Evolutionary conservation across 2,113 vertebrate species (phyloP).

Genomic region (Aldabrachelys gigantea): DNA sequence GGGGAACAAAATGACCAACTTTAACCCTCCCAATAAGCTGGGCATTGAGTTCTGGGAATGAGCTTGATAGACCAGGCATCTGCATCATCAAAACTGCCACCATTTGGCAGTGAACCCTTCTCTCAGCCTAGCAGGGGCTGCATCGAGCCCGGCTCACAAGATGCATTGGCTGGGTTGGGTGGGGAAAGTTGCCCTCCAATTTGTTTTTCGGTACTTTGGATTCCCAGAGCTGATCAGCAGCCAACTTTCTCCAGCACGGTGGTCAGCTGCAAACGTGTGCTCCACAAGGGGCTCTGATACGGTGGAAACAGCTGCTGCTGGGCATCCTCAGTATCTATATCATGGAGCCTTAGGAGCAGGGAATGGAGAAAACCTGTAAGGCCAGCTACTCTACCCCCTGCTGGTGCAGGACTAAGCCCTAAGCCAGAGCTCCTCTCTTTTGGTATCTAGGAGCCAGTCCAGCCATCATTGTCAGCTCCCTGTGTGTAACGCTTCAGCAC

Average conservation of each 20-base stretch:
- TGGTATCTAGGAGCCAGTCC: not conserved
- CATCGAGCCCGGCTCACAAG: not conserved
- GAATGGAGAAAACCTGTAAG: not conserved
- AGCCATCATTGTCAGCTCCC: not conserved
- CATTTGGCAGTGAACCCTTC: not conserved
- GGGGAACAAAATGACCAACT: not conserved
- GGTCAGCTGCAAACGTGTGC: not conserved
- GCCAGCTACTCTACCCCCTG: not conserved
- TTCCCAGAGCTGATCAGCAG: fast-evolving
- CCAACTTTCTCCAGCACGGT: fast-evolving
- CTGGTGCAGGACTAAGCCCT: not conserved
- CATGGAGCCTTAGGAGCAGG: not conserved
- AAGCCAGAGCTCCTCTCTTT: not conserved
- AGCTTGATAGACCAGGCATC: not conserved
- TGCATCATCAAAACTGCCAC: not conserved
- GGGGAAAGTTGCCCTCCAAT: not conserved
- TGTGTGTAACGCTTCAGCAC: not conserved
- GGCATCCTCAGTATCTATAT: not conserved
- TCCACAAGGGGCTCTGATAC: not conserved
- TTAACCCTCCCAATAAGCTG: fast-evolving
- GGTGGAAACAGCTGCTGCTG: not conserved
- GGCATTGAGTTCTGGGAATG: not conserved
- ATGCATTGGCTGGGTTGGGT: not conserved
- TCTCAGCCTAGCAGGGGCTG: not conserved
- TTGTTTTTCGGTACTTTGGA: not conserved